Conservation (phyloP, 2,113 vertebrate species). For the Manacus vitellinus region DNA sequence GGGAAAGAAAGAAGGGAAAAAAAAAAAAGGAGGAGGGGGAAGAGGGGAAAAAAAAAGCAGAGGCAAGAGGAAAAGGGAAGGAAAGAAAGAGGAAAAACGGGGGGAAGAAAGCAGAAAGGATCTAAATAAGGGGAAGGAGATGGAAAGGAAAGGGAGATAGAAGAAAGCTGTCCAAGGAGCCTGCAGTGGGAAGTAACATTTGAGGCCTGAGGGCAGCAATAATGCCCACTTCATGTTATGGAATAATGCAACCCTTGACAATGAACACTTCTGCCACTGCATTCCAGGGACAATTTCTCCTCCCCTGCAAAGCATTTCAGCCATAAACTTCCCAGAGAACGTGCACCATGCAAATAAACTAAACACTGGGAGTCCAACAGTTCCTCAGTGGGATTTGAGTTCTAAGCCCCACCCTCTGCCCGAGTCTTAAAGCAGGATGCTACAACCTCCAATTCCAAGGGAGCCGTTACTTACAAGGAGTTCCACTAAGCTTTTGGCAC, state of each 20-base stretch:
- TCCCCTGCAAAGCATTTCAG: not conserved
- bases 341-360: not conserved
- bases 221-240: not conserved
- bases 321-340: not conserved
- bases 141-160: not conserved
- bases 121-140: not conserved
- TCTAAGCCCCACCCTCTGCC: not conserved
- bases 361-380: not conserved
- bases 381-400: not conserved
- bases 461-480: slow-evolving; percentile 85
- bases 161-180: not conserved
- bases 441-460: not conserved
- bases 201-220: slow-evolving; percentile 16
- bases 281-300: not conserved
- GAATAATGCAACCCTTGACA: not conserved
- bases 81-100: not conserved
- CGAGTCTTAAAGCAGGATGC: not conserved
- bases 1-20: not conserved
- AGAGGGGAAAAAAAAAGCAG: too few relatives aligned
- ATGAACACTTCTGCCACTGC: not conserved
- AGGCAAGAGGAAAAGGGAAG: not conserved
- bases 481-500: slow-evolving; percentile 88
- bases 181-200: not conserved
- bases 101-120: not conserved
- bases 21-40: rapidly evolving